phyloP scores from a whole-genome alignment of 2,113 vertebrate genomes.

The Gasterosteus aculeatus region DNA sequence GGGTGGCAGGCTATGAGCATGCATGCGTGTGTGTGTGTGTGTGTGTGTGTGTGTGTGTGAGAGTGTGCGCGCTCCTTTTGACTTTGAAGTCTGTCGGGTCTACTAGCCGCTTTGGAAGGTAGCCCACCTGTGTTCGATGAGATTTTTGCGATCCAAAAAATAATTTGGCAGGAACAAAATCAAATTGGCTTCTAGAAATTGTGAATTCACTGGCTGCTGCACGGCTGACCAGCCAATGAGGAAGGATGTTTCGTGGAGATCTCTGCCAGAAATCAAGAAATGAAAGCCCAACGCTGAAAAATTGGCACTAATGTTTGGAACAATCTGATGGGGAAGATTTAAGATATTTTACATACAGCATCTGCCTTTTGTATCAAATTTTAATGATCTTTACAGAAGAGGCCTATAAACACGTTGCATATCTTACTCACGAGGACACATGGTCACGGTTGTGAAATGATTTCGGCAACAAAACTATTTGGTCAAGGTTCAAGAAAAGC shows the following conservation, averaged over 20 bases:
- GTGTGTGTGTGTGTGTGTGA: neutral
- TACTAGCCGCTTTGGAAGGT: conserved; percentile 47
- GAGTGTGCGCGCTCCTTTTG: conserved; percentile 15
- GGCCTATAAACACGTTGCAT: neutral
- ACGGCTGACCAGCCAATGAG: conserved; percentile 46
- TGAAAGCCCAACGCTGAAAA: conserved; percentile 1
- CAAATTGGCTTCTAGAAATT: conserved; percentile 44
- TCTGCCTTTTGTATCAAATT: neutral
- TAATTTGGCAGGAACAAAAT: conserved; percentile 47
- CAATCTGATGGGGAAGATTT: neutral
- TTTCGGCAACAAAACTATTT: neutral
- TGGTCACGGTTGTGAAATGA: neutral
- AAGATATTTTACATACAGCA: neutral
- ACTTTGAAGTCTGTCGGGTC: conserved; percentile 49
- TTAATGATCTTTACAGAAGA: neutral
- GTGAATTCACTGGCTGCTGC: conserved; percentile 36
- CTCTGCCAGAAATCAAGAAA: conserved; percentile 30
- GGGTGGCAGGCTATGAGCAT: conserved; percentile 10
- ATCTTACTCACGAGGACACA: neutral
- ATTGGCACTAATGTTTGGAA: neutral
- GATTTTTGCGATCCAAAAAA: conserved; percentile 50
- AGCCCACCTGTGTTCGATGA: conserved; percentile 55
- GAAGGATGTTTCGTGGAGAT: conserved; percentile 34
- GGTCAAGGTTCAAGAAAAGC: neutral
- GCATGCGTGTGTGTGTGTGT: conserved; percentile 10